Evolutionary conservation across 2,888 invertebrate genomes (phyloP).

Genomic region (Ectobius pallidus): DNA sequence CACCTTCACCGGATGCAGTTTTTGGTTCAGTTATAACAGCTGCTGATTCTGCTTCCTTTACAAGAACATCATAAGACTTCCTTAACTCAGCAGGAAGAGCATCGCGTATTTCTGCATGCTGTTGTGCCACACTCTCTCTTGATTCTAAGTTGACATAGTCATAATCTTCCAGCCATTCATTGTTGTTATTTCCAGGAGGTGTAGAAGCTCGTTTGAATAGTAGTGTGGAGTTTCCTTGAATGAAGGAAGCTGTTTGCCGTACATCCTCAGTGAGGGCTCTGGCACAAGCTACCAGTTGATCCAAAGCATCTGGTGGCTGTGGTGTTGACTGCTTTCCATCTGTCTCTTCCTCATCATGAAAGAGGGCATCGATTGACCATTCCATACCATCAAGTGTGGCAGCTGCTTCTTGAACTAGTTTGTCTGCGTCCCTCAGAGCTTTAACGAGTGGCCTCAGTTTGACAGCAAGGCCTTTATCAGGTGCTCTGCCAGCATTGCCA

Average conservation of each 20-base stretch:
- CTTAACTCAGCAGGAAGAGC: slow-evolving; percentile 72
- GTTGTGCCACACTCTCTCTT: slow-evolving; percentile 70
- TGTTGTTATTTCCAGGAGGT: slow-evolving; percentile 53
- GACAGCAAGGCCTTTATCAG: slow-evolving; percentile 75
- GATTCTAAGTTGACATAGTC: slow-evolving; percentile 88
- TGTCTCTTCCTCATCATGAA: slow-evolving; percentile 58
- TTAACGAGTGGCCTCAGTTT: slow-evolving; percentile 80
- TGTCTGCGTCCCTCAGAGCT: slow-evolving; percentile 79
- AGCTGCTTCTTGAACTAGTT: slow-evolving; percentile 78
- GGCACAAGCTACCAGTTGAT: slow-evolving; percentile 86
- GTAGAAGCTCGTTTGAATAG: slow-evolving; percentile 71
- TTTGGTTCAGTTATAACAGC: slow-evolving; percentile 34
- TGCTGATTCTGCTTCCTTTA: slow-evolving; percentile 63
- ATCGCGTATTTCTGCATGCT: slow-evolving; percentile 75
- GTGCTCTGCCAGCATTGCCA: slow-evolving; percentile 82
- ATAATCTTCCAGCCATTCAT: slow-evolving; percentile 81
- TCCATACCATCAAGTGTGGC: slow-evolving; percentile 75
- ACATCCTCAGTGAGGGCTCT: slow-evolving; percentile 89
- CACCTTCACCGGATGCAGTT: slow-evolving; percentile 45
- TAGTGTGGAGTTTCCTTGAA: slow-evolving; percentile 81
- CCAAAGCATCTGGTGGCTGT: slow-evolving; percentile 75
- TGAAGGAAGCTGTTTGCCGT: slow-evolving; percentile 86
- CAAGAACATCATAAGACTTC: slow-evolving; percentile 75
- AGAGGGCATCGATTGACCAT: slow-evolving; percentile 76
- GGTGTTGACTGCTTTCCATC: slow-evolving; percentile 24